phyloP scores from a whole-genome alignment of 2,797 vertebrate genomes.

The Clarias fuscus region DNA sequence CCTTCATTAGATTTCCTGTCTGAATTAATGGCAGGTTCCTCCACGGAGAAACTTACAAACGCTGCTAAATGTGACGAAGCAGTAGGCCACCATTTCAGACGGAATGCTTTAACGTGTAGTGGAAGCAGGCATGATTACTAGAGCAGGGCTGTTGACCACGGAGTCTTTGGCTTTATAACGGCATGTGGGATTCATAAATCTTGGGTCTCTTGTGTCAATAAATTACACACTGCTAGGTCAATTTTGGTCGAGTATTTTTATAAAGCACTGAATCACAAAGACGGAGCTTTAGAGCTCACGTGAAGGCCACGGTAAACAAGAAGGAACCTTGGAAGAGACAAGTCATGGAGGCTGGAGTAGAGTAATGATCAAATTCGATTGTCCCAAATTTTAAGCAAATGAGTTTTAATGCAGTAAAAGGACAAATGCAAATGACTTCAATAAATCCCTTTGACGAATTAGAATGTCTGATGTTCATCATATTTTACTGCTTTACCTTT shows the following conservation, averaged over 20 bases:
- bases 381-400: background rate
- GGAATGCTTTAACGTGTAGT: background rate
- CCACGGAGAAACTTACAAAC: background rate
- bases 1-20: constrained; percentile 20
- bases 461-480: background rate
- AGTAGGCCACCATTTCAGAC: constrained; percentile 11
- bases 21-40: constrained; percentile 5
- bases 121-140: background rate
- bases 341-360: background rate
- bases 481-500: background rate
- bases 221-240: constrained; percentile 1
- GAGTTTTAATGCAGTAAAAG: background rate
- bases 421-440: background rate
- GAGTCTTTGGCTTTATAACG: background rate
- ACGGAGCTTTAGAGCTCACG: background rate
- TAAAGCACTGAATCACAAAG: constrained; percentile 4
- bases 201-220: constrained; percentile 4
- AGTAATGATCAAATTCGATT: background rate
- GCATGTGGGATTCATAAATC: background rate
- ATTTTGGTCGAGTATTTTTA: background rate
- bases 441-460: background rate
- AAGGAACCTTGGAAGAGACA: background rate
- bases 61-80: constrained; percentile 9
- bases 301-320: background rate
- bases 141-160: background rate